A percentile compares a stretch with the other conserved stretches of the same genome.
Evolutionary conservation across 2,888 invertebrate species (phyloP).

Genomic region (Cantharis rustica): DNA sequence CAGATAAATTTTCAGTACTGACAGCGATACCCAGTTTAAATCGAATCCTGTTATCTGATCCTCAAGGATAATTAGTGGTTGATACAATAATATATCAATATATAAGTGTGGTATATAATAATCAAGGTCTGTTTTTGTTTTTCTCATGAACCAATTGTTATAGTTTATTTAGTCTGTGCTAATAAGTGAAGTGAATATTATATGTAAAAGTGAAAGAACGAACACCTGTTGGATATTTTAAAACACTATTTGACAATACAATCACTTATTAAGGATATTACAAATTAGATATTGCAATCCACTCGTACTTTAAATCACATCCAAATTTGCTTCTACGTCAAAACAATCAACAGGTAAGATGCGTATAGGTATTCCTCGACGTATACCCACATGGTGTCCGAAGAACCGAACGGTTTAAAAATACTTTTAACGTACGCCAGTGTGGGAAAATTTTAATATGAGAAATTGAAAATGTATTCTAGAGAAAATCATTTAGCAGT

Average conservation of each 20-base stretch:
- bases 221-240: conserved; percentile 22
- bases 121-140: conserved; percentile 14
- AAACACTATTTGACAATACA: conserved; percentile 18
- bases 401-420: neutral
- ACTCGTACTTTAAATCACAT: neutral
- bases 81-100: conserved; percentile 23
- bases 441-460: neutral
- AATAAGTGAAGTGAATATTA: conserved; percentile 20
- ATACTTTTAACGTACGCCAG: neutral
- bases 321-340: neutral
- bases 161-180: conserved; percentile 13
- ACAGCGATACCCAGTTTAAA: conserved; percentile 26
- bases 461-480: neutral
- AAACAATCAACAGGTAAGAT: conserved; percentile 38
- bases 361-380: neutral
- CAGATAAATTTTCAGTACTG: conserved; percentile 7
- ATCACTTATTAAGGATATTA: neutral
- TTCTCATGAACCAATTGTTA: neutral
- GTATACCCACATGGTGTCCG: neutral
- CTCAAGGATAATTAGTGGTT: conserved; percentile 38
- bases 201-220: neutral
- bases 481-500: neutral
- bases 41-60: conserved; percentile 31
- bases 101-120: conserved; percentile 16
- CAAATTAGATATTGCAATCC: neutral